A percentile compares a stretch with the other conserved stretches of the same genome.
These are phyloP conservation scores for Butorides virescens DNA, from an alignment of 2,113 vertebrate species.

Conservation along the genomic window DNA sequence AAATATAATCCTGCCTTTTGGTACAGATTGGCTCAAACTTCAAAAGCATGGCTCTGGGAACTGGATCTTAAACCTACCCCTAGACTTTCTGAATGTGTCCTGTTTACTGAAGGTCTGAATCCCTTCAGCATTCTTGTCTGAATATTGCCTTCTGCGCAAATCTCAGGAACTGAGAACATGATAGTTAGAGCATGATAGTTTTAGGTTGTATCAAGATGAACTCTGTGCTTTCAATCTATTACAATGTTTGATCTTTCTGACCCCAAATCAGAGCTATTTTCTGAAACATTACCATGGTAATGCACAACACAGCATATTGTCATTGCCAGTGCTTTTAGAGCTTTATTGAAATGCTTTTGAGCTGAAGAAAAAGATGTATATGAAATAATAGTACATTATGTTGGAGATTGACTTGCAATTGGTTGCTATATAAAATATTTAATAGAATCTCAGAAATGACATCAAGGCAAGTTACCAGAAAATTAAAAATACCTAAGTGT, in stretches of 20 bases:
- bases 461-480: background rate
- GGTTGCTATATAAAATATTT: background rate
- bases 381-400: background rate
- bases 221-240: background rate
- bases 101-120: background rate
- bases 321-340: slow-evolving; percentile 4
- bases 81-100: background rate
- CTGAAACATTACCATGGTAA: slow-evolving; percentile 59
- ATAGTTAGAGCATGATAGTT: background rate
- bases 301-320: background rate
- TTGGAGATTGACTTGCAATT: background rate
- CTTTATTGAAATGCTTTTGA: slow-evolving; percentile 48
- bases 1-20: background rate
- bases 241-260: slow-evolving; percentile 20
- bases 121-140: background rate
- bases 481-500: slow-evolving; percentile 41
- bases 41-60: background rate
- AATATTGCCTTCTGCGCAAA: background rate
- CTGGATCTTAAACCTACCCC: background rate
- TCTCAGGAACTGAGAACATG: background rate
- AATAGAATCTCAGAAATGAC: slow-evolving; percentile 11
- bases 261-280: slow-evolving; percentile 37
- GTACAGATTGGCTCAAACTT: background rate
- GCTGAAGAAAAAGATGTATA: background rate
- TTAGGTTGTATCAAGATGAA: background rate